These are phyloP conservation scores for Onchidella celtica DNA, from an alignment of 2,888 invertebrate genomes.

Conservation along the genomic window DNA sequence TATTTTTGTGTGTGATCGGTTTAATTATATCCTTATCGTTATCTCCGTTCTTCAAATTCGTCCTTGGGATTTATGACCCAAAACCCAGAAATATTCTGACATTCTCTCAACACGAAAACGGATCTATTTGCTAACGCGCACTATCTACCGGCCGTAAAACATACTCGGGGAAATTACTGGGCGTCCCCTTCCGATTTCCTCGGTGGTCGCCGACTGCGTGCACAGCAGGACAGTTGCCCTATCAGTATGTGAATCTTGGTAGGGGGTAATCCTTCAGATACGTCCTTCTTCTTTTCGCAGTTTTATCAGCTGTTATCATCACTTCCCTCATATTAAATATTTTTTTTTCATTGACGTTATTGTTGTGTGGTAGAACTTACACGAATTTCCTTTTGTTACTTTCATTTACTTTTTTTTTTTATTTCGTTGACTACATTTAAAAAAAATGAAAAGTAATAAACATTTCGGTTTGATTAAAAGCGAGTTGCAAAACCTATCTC, in stretches of 20 bases:
- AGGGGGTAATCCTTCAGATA: neutral
- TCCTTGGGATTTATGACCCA: neutral
- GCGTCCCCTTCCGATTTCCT: slow-evolving; percentile 30
- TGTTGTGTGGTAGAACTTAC: no score
- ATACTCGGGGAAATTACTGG: slow-evolving; percentile 32
- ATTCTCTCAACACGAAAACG: slow-evolving; percentile 35
- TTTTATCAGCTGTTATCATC: neutral
- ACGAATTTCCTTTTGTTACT: no score
- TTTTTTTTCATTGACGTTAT: neutral
- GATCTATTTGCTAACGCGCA: slow-evolving; percentile 42
- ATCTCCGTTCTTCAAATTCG: neutral
- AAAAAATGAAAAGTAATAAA: no score
- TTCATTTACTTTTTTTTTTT: no score
- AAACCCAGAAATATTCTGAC: neutral
- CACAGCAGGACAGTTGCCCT: slow-evolving; percentile 26
- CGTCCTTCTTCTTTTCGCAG: neutral
- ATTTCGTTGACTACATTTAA: no score
- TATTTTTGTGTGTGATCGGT: neutral
- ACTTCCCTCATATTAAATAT: neutral
- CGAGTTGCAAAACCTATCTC: no score
- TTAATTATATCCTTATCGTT: neutral
- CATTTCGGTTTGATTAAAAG: no score
- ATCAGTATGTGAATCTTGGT: slow-evolving; percentile 11
- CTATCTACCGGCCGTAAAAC: slow-evolving; percentile 28
- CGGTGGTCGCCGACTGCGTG: slow-evolving; percentile 5